These are phyloP conservation scores for Lysiphlebus fabarum DNA, from an alignment of 1,140 invertebrate species.

Conservation along the genomic window DNA sequence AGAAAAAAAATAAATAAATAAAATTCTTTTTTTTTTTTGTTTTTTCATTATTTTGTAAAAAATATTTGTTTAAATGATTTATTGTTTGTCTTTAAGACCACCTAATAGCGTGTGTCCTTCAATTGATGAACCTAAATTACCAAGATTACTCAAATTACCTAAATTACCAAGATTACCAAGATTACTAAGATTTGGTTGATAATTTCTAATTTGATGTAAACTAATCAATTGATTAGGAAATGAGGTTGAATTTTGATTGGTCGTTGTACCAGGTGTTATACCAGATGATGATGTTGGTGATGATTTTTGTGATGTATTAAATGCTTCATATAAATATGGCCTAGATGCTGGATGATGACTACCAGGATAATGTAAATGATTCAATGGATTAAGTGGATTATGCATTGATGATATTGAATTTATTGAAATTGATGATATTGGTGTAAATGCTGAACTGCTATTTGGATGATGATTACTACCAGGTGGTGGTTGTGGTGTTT, in stretches of 20 bases:
- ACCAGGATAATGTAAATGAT: conserved; percentile 60
- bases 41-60: neutral
- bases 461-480: conserved; percentile 53
- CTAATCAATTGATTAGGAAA: conserved; percentile 95
- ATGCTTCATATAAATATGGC: conserved; percentile 89
- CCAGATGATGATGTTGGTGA: conserved; percentile 45
- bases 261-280: conserved; percentile 39
- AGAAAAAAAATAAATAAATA: conserved; percentile 7
- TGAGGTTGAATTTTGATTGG: conserved; percentile 62
- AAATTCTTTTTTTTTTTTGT: conserved; percentile 44
- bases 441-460: conserved; percentile 85
- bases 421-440: conserved; percentile 79
- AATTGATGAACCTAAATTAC: conserved; percentile 49
- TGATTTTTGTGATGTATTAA: conserved; percentile 64
- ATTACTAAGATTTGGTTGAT: conserved; percentile 72
- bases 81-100: conserved; percentile 52
- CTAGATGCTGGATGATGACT: conserved; percentile 68
- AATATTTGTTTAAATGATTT: conserved; percentile 22
- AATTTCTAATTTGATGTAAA: conserved; percentile 94
- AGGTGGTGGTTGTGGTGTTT: conserved; percentile 51
- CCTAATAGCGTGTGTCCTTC: conserved; percentile 48
- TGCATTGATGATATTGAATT: conserved; percentile 58
- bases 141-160: conserved; percentile 48
- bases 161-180: conserved; percentile 49
- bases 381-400: conserved; percentile 62